Evolutionary conservation across 1,140 invertebrate species (phyloP), one percentile per base, ranked within the genome.

Genomic region (Orussus abietinus): DNA sequence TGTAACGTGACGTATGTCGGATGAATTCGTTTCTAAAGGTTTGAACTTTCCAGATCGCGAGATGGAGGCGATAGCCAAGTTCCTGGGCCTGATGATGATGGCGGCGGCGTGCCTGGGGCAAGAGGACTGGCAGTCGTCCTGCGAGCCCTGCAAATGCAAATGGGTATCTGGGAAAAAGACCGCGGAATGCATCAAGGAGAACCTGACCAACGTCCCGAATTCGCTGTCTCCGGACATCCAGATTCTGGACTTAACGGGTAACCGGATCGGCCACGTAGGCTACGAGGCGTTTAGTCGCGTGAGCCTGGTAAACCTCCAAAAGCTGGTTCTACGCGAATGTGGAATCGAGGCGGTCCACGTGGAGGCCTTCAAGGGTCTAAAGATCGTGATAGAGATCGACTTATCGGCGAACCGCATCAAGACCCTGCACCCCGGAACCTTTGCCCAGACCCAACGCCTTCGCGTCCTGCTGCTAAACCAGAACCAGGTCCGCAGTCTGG

Each of bases 331-430:
- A 29, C 76, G 72, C 44, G 81, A 86, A 49, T 90, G 87, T 59
- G 78, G 79, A 38, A 78, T 94, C 5, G 72, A 79, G 42, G 72
- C 75, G 4, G 75, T 94, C 5, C 75, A 88, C 48, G 77, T 78
- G 15, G 78, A 81, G 39, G 86, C 88, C 0, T 86, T 94, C 52
- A 79, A 77, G 38, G 82, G 82, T 1, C 74, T 94, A 11, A 77
- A 77, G 30, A 85, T 91, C 41, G 75, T 94, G 28, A 88, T 92
- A 20, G 88, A 93, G 65, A 70, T 95, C 20, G 88, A 95, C 62
- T 67, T 94, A 30, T 88, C 88, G 1, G 76, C 77, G 42, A 95
- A 95, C 59, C 72, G 75, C 2, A 80, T 95, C 4, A 74, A 72
- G 19, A 77, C 73, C 1, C 64, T 94, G 6, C 75, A 86, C 32